Evolutionary conservation across 1,140 invertebrate species (phyloP).

Genomic region (Panagrolaimus sp.): DNA sequence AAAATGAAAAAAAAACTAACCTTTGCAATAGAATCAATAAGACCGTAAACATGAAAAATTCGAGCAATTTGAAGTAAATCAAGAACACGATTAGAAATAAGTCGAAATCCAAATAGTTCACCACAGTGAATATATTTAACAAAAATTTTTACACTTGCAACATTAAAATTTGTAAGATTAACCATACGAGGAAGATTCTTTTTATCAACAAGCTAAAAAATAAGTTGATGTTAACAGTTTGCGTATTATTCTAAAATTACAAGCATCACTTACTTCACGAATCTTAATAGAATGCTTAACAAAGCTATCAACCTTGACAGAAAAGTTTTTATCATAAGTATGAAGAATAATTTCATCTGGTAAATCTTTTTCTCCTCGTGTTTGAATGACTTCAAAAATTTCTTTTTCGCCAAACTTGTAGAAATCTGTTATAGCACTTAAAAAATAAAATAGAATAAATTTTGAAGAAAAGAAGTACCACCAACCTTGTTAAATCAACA

Average conservation of each 20-base stretch:
- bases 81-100: neutral
- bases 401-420: neutral
- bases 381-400: slow-evolving; percentile 1
- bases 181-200: neutral
- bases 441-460: neutral
- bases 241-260: neutral
- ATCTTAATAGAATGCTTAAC: neutral
- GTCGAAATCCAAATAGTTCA: neutral
- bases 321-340: neutral
- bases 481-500: slow-evolving; percentile 4
- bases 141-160: neutral
- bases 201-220: neutral
- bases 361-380: neutral
- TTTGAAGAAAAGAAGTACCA: too few species aligned
- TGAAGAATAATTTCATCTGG: slow-evolving; percentile 4
- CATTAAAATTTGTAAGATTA: neutral
- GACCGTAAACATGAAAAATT: slow-evolving; percentile 2
- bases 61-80: slow-evolving; percentile 9
- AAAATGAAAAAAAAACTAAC: neutral
- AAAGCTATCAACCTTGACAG: neutral
- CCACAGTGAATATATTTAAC: neutral
- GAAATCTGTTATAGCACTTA: slow-evolving; percentile 4
- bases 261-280: neutral
- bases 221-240: neutral
- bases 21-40: neutral